phyloP scores from a whole-genome alignment of 2,888 invertebrate species.

The Sphaerophoria rueppellii region DNA sequence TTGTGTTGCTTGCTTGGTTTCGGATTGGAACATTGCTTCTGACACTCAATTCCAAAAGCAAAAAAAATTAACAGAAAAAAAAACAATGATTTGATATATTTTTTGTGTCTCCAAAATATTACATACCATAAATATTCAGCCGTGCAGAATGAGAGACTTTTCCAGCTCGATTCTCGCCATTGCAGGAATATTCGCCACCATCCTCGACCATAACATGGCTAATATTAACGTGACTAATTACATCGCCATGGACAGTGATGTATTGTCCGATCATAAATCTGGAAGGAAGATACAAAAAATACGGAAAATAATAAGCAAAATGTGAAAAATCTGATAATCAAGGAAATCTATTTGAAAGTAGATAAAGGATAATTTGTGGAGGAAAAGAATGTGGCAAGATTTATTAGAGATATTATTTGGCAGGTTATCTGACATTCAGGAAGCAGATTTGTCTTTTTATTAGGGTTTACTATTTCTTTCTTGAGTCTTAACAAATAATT shows the following conservation, averaged over 20 bases:
- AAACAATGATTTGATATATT: constrained; percentile 35
- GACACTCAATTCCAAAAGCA: constrained; percentile 31
- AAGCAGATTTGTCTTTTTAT: no score
- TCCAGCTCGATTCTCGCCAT: constrained; percentile 89
- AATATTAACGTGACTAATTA: constrained; percentile 92
- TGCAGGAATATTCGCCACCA: constrained; percentile 91
- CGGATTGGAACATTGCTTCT: constrained; percentile 18
- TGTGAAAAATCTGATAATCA: constrained; percentile 39
- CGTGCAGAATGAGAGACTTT: constrained; percentile 88
- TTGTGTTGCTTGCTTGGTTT: constrained; percentile 16
- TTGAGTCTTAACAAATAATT: no score
- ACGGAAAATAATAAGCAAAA: not conserved
- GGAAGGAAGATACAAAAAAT: constrained; percentile 75
- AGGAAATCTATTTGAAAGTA: constrained; percentile 41
- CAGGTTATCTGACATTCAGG: no score
- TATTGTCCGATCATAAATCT: constrained; percentile 91
- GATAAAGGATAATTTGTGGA: constrained; percentile 15
- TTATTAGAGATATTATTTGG: no score
- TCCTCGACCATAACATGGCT: constrained; percentile 90
- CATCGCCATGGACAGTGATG: constrained; percentile 90
- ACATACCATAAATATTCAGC: constrained; percentile 90
- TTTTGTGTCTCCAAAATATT: constrained; percentile 54
- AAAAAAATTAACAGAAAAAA: constrained; percentile 28
- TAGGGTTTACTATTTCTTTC: no score
- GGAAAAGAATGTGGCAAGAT: not conserved